Conservation (phyloP, 2,888 invertebrate genomes). For the Boloria selene region DNA sequence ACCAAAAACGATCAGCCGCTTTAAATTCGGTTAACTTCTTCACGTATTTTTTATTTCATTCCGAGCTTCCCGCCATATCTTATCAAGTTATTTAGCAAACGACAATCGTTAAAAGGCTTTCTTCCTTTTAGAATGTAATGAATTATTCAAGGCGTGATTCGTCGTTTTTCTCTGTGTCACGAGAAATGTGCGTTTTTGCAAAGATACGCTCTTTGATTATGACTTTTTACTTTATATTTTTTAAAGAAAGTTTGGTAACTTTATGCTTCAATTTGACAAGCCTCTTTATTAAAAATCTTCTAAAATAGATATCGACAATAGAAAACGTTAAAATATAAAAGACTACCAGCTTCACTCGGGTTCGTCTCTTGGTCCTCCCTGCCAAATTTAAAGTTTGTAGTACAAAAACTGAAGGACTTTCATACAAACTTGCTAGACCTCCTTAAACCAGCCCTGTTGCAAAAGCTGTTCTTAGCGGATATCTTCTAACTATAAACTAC, state of each 20-base stretch:
- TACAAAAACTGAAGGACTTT: too few relatives aligned
- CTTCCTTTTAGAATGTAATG: slow-evolving; percentile 45
- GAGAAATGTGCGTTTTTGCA: slow-evolving; percentile 38
- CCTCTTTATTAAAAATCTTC: too few relatives aligned
- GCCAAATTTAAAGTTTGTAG: too few relatives aligned
- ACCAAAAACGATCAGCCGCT: slow-evolving; percentile 4
- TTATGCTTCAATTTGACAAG: too few relatives aligned
- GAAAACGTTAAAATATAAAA: too few relatives aligned
- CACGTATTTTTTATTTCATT: slow-evolving; percentile 20
- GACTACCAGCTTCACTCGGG: too few relatives aligned
- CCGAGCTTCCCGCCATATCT: slow-evolving; percentile 14
- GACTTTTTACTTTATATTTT: background rate
- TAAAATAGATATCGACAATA: too few relatives aligned
- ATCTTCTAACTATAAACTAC: too few relatives aligned
- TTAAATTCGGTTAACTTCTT: slow-evolving; percentile 17
- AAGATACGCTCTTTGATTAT: slow-evolving; percentile 13
- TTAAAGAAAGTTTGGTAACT: background rate
- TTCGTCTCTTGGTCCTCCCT: too few relatives aligned
- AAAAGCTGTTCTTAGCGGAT: too few relatives aligned
- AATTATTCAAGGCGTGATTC: slow-evolving; percentile 62
- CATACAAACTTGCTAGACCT: too few relatives aligned
- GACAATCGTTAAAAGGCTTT: slow-evolving; percentile 29
- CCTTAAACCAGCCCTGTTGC: too few relatives aligned
- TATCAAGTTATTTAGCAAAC: slow-evolving; percentile 27
- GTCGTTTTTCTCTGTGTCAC: slow-evolving; percentile 54